These are phyloP conservation scores for Listrodromus nycthemerus DNA, from an alignment of 2,888 invertebrate genomes.

Conservation along the genomic window DNA sequence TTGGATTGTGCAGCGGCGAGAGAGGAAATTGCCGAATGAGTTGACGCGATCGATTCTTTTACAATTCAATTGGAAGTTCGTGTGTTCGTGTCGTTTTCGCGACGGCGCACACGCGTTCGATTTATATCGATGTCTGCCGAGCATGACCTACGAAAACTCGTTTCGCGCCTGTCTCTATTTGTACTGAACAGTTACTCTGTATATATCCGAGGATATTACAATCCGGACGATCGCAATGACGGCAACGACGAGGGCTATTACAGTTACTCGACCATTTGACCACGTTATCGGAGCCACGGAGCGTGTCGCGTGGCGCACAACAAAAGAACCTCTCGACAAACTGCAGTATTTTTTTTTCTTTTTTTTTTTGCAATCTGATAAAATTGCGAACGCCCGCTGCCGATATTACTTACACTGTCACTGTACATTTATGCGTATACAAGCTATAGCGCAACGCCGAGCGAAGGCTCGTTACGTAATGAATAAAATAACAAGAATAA, in stretches of 20 bases:
- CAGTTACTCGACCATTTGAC: constrained; percentile 42
- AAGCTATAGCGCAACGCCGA: background rate
- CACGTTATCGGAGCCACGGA: constrained; percentile 33
- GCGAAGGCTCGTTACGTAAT: background rate
- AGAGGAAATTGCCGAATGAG: constrained; percentile 39
- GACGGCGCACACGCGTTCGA: background rate
- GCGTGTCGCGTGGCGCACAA: constrained; percentile 36
- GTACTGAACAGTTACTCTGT: constrained; percentile 41
- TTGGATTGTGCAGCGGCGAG: constrained; percentile 7
- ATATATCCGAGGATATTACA: constrained; percentile 17
- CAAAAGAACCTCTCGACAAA: constrained; percentile 31
- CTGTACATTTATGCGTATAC: background rate
- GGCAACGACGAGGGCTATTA: constrained; percentile 36
- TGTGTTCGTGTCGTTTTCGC: constrained; percentile 1
- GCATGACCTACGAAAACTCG: constrained; percentile 49
- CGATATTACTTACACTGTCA: background rate
- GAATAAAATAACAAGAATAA: constrained; percentile 2
- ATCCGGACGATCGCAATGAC: constrained; percentile 24
- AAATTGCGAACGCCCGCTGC: constrained; percentile 28
- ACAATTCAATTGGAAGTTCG: constrained; percentile 42
- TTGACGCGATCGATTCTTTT: constrained; percentile 36
- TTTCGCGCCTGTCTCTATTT: constrained; percentile 49
- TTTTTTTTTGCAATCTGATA: constrained; percentile 26
- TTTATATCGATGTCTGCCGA: constrained; percentile 15
- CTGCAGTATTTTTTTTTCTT: background rate